phyloP scores from a whole-genome alignment of 2,797 vertebrate species.

The Agapornis canus region DNA sequence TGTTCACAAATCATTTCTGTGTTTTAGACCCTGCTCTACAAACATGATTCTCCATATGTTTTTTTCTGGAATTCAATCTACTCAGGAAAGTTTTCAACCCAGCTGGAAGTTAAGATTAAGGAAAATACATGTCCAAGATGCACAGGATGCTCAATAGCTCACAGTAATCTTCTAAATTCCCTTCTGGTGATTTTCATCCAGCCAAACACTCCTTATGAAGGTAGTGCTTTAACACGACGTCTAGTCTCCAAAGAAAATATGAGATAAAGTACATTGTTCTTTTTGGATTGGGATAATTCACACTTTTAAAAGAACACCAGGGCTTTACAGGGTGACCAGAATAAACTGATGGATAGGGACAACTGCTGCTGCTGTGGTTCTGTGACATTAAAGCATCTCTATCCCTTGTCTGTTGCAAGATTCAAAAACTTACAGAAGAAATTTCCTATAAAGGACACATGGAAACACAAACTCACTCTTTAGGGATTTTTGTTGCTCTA shows the following conservation, averaged over 20 bases:
- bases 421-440: background rate
- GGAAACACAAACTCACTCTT: background rate
- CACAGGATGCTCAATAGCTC: background rate
- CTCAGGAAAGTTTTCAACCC: background rate
- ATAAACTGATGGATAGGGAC: background rate
- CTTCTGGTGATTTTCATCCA: background rate
- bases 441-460: conserved; percentile 45
- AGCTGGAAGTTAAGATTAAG: background rate
- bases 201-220: background rate
- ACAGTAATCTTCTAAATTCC: background rate
- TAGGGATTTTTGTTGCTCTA: background rate
- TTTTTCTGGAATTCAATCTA: background rate
- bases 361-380: background rate
- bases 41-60: background rate
- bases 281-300: background rate
- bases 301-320: background rate
- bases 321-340: background rate
- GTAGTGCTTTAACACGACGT: fast-evolving
- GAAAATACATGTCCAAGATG: background rate
- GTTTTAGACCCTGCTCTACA: background rate
- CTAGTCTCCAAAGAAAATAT: background rate
- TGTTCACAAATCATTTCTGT: background rate
- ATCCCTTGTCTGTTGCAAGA: background rate
- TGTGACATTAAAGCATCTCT: background rate
- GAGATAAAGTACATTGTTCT: background rate